These are phyloP conservation scores for Ormyrus rosae DNA, from an alignment of 2,888 invertebrate species.

Conservation along the genomic window DNA sequence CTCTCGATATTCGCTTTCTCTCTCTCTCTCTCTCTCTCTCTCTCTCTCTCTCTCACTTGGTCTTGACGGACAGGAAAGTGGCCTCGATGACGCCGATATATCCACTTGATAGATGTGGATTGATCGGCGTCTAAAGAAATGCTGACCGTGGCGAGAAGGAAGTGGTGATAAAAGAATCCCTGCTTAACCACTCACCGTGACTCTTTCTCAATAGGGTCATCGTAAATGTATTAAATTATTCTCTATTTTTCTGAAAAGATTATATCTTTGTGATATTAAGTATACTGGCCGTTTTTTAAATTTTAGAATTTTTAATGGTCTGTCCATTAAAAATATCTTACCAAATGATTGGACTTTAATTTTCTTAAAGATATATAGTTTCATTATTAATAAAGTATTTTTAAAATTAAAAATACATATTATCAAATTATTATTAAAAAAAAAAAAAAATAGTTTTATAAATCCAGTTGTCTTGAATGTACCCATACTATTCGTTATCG, in stretches of 20 bases:
- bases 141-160: slow-evolving; percentile 39
- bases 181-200: background rate
- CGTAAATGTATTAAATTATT: slow-evolving; percentile 40
- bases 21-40: background rate
- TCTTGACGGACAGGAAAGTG: slow-evolving; percentile 53
- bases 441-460: no score
- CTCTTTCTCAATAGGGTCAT: slow-evolving; percentile 19
- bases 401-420: no score
- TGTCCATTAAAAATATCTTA: no score
- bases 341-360: no score
- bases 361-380: no score
- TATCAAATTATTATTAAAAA: no score
- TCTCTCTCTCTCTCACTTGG: background rate
- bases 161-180: slow-evolving; percentile 1
- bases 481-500: no score
- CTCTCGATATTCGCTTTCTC: background rate
- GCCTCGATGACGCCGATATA: slow-evolving; percentile 51
- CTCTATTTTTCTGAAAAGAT: background rate
- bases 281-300: no score
- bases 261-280: no score
- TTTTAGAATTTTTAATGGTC: no score
- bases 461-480: no score
- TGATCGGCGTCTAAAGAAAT: slow-evolving; percentile 48
- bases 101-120: slow-evolving; percentile 52
- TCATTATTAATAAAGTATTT: no score